Conservation (phyloP, 2,113 vertebrate genomes). For the Panthera leo region DNA sequence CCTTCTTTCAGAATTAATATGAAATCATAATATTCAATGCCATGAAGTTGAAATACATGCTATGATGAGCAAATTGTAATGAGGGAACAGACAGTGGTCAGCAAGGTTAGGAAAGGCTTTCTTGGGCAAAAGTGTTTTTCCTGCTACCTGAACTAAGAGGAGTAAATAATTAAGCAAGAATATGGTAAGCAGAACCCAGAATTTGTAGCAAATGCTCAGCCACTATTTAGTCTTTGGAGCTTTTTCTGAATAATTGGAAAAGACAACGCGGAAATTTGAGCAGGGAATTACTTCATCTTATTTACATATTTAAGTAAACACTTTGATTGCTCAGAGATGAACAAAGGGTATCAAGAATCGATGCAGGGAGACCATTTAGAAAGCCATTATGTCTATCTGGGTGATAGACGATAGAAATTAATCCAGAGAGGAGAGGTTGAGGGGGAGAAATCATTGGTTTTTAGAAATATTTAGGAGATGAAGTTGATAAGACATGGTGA, state of each 20-base stretch:
- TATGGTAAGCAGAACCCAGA: not conserved
- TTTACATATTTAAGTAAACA: conserved; percentile 25
- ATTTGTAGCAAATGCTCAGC: not conserved
- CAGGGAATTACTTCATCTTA: not conserved
- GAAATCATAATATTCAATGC: not conserved
- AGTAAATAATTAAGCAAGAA: not conserved
- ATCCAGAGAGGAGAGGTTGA: not conserved
- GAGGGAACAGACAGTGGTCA: not conserved
- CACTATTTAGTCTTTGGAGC: not conserved
- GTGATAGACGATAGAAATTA: too few species aligned
- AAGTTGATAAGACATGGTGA: not conserved
- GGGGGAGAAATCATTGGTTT: not conserved
- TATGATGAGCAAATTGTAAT: not conserved
- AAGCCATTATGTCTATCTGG: too few species aligned
- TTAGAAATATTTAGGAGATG: not conserved
- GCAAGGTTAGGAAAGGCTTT: not conserved
- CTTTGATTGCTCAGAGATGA: not conserved
- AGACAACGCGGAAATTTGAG: not conserved
- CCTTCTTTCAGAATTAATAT: not conserved
- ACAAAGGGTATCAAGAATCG: too few species aligned
- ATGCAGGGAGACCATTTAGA: too few species aligned
- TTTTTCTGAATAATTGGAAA: not conserved
- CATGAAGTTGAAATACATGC: not conserved
- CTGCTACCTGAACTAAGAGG: not conserved
- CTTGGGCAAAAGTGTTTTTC: not conserved